Evolutionary conservation across 2,888 invertebrate genomes (phyloP), one percentile per base, ranked within the genome.

Genomic region (Oxyscelio sp.): DNA sequence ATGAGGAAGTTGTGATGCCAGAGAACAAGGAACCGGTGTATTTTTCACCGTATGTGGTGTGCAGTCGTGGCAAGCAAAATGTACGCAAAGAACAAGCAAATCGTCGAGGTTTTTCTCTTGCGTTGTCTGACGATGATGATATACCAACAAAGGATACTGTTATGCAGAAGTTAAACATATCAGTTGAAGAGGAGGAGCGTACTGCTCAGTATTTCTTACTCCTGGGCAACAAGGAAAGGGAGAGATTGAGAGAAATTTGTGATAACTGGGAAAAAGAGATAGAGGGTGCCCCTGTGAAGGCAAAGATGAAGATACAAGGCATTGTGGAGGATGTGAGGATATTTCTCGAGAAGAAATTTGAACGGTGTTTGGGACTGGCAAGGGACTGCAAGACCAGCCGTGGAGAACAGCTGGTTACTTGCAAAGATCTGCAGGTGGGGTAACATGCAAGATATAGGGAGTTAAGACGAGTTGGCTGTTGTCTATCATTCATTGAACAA

Each of bases 251-350:
- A 0, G 94, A 94, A 38, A 89, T 95, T 85, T 96, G 96, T 70
- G 92, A 94, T 0, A 91, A 92, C 0, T 97, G 97, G 97, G 94
- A 95, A 4, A 90, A 90, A 17, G 94, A 96, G n/a, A 94, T 94
- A 45, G 90, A 92, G 0, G 83, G 86, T 50, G 87, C 87, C 13
- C 94, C 95, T 0, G 96, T 96, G 52, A 94, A 95, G 85, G 95
- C 95, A 0, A 91, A 94, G 90, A 95, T 96, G 88, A 93, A 95
- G 79, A 96, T 98, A 40, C 95, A 97, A 86, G 95, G 96, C n/a
- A 96, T 97, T 0, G 95, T 97, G 80, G 97, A 98, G 0, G 97
- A 98, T 94, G 97, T 97, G 0, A 96, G 96, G 78, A 95, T 98
- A 82, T 95, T 98, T 77, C 95, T 97, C 86, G 95, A 95, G 4